A percentile compares a stretch with the other conserved stretches of the same genome.
phyloP scores from a whole-genome alignment of 2,113 vertebrate genomes.

The Cyphotilapia sp. region DNA sequence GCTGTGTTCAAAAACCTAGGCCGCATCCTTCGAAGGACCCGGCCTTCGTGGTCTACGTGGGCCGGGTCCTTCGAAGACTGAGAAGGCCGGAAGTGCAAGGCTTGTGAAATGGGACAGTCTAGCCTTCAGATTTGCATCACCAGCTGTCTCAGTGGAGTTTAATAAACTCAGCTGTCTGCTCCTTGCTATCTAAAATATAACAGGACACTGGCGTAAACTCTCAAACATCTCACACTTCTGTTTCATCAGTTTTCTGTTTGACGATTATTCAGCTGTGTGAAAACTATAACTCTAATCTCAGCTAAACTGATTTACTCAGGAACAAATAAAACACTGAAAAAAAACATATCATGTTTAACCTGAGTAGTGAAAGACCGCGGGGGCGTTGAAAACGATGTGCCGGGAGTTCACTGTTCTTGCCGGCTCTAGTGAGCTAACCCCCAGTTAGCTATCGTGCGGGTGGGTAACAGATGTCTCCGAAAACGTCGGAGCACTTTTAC shows the following conservation, averaged over 20 bases:
- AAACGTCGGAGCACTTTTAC: not conserved
- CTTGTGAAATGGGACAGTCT: not conserved
- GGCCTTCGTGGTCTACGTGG: rapidly evolving
- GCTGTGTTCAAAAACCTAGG: rapidly evolving
- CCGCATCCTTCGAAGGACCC: rapidly evolving
- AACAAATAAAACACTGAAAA: not conserved
- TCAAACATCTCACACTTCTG: not conserved
- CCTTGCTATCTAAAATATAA: not conserved
- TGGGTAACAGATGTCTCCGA: not conserved
- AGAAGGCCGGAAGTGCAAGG: rapidly evolving
- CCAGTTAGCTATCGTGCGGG: rapidly evolving
- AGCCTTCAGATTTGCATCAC: not conserved
- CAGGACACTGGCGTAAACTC: not conserved
- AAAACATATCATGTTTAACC: rapidly evolving
- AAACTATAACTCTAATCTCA: rapidly evolving
- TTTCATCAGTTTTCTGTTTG: not conserved
- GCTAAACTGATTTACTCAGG: not conserved
- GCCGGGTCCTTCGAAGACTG: rapidly evolving
- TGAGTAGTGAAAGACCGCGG: not conserved
- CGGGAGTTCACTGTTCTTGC: not conserved
- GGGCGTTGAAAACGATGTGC: rapidly evolving
- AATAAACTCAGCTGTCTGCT: rapidly evolving
- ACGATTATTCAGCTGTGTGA: not conserved
- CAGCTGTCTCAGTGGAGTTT: not conserved
- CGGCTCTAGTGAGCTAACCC: not conserved